These are phyloP conservation scores for Numenius phaeopus DNA, from an alignment of 2,797 vertebrate genomes.

Conservation along the genomic window DNA sequence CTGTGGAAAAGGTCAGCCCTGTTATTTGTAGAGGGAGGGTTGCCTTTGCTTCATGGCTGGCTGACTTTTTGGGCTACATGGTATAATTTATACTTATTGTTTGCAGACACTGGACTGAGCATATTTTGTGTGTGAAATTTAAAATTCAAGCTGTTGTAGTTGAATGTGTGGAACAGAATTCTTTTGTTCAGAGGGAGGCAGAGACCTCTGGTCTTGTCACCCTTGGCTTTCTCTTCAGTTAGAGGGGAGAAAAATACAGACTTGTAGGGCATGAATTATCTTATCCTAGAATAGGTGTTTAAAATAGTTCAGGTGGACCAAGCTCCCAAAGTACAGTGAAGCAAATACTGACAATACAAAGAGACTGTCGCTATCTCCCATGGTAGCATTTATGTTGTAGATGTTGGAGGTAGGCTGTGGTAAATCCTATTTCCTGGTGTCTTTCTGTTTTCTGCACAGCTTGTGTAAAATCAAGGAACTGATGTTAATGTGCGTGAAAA, in stretches of 20 bases:
- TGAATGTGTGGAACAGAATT: not conserved
- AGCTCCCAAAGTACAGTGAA: not conserved
- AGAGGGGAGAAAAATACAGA: not conserved
- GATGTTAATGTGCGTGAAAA: not conserved
- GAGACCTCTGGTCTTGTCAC: not conserved
- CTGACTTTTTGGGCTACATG: slow-evolving; percentile 29
- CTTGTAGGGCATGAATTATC: not conserved
- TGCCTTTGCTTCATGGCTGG: slow-evolving; percentile 14
- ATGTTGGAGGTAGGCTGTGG: not conserved
- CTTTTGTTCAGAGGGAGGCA: not conserved
- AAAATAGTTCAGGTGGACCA: not conserved
- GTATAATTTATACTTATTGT: slow-evolving; percentile 23
- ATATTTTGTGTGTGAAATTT: slow-evolving; percentile 8
- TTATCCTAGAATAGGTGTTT: not conserved
- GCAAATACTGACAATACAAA: not conserved
- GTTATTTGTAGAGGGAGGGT: slow-evolving; percentile 5
- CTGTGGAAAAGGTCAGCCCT: slow-evolving; percentile 42
- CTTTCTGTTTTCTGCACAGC: not conserved
- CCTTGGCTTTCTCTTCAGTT: not conserved
- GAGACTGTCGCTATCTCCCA: not conserved
- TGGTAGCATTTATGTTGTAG: not conserved
- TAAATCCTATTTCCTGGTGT: not conserved
- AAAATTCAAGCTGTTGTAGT: not conserved
- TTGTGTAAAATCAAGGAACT: not conserved
- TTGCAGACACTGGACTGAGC: not conserved